Percentiles rank a stretch among this genome's conserved stretches.
These are phyloP conservation scores for Ecliptopera silaceata DNA, from an alignment of 2,888 invertebrate genomes.

Conservation along the genomic window DNA sequence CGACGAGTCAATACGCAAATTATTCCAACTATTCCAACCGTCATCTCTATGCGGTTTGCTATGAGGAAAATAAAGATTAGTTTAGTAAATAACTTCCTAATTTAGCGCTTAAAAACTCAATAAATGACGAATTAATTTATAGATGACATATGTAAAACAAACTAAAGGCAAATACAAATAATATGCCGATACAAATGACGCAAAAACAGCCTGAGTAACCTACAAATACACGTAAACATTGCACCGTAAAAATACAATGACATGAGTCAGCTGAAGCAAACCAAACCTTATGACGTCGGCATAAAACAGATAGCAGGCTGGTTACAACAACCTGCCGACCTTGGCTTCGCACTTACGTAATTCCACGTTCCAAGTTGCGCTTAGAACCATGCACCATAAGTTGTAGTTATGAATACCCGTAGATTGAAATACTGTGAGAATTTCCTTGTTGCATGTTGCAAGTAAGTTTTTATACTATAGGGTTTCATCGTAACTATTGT, in stretches of 20 bases:
- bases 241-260: slow-evolving; percentile 36
- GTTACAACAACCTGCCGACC: slow-evolving; percentile 41
- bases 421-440: slow-evolving; percentile 26
- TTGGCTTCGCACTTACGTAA: slow-evolving; percentile 52
- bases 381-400: slow-evolving; percentile 26
- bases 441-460: slow-evolving; percentile 8
- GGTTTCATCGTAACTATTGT: background rate
- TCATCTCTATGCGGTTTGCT: background rate
- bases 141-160: background rate
- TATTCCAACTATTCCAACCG: background rate
- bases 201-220: slow-evolving; percentile 30
- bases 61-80: background rate
- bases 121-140: too few relatives aligned
- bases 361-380: slow-evolving; percentile 39
- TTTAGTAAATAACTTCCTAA: background rate
- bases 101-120: background rate
- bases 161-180: background rate
- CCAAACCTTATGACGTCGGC: slow-evolving; percentile 27
- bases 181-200: slow-evolving; percentile 22
- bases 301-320: slow-evolving; percentile 34
- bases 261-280: slow-evolving; percentile 26
- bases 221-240: slow-evolving; percentile 40
- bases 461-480: background rate
- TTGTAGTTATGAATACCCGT: slow-evolving; percentile 24
- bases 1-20: background rate